Evolutionary conservation across 2,113 vertebrate species (phyloP).

Genomic region (Danionella cerebrum): DNA sequence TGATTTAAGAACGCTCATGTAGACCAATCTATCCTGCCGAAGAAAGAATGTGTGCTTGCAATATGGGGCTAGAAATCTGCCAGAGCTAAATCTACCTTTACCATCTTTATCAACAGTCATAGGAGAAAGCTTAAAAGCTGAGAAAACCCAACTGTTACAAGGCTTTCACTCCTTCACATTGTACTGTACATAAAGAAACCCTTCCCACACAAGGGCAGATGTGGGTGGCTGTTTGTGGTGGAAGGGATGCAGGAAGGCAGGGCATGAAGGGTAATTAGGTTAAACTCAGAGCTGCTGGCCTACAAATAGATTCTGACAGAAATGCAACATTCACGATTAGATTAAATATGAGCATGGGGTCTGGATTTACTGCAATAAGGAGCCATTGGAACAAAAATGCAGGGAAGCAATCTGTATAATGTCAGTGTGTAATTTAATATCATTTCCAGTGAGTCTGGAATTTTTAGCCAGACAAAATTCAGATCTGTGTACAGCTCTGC

Average conservation of each 20-base stretch:
- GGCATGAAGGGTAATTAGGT: slow-evolving; percentile 45
- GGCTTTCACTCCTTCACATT: background rate
- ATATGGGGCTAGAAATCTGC: background rate
- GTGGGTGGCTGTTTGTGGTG: slow-evolving; percentile 40
- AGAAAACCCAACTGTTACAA: background rate
- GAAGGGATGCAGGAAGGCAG: slow-evolving; percentile 24
- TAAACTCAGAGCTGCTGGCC: slow-evolving; percentile 34
- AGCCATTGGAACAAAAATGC: background rate
- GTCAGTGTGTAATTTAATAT: background rate
- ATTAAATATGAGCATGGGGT: slow-evolving; percentile 34
- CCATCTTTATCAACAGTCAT: background rate
- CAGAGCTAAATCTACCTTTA: background rate
- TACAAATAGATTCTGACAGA: slow-evolving; percentile 45
- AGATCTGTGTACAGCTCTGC: background rate
- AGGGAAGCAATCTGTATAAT: slow-evolving; percentile 4
- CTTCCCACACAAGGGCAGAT: background rate
- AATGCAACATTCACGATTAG: slow-evolving; percentile 37
- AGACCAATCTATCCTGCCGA: background rate
- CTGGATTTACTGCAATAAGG: background rate
- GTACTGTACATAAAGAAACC: background rate
- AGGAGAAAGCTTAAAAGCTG: background rate
- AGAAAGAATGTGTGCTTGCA: background rate
- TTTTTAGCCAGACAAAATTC: background rate
- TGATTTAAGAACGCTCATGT: background rate
- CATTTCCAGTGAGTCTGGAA: background rate